Conservation (phyloP, 2,113 vertebrate genomes). For the Oncorhynchus kisutch region DNA sequence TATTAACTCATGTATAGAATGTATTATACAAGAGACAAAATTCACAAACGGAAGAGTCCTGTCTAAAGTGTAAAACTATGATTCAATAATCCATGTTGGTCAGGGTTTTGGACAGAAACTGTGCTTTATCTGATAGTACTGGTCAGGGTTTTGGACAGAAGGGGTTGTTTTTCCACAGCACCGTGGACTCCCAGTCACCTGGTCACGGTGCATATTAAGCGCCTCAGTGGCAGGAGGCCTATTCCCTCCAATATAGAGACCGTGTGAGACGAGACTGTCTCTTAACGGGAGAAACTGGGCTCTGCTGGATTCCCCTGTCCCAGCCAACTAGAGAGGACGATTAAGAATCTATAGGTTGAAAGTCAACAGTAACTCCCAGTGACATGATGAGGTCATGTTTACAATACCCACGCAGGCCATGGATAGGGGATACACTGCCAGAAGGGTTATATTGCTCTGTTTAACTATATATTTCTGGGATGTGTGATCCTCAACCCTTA, state of each 20-base stretch:
- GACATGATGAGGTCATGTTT: no score
- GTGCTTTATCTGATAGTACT: no score
- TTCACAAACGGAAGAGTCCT: no score
- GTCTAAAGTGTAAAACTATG: no score
- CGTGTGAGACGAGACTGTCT: background rate
- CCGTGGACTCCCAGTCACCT: background rate
- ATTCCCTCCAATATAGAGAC: constrained; percentile 24
- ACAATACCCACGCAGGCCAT: background rate
- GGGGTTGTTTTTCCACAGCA: background rate
- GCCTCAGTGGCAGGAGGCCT: constrained; percentile 12
- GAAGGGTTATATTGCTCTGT: no score
- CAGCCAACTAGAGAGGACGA: constrained; percentile 32
- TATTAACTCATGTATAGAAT: no score
- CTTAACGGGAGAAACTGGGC: constrained; percentile 9
- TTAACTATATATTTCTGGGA: background rate
- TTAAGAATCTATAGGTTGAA: constrained; percentile 36
- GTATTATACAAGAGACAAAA: no score
- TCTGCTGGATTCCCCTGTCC: constrained; percentile 25
- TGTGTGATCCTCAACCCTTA: constrained; percentile 35
- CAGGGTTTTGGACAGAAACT: no score
- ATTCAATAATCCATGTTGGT: no score
- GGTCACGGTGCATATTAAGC: background rate
- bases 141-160: background rate
- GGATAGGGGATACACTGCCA: background rate
- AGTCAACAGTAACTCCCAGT: no score